phyloP scores from a whole-genome alignment of 2,888 invertebrate genomes.

The Alviniconcha strummeri region DNA sequence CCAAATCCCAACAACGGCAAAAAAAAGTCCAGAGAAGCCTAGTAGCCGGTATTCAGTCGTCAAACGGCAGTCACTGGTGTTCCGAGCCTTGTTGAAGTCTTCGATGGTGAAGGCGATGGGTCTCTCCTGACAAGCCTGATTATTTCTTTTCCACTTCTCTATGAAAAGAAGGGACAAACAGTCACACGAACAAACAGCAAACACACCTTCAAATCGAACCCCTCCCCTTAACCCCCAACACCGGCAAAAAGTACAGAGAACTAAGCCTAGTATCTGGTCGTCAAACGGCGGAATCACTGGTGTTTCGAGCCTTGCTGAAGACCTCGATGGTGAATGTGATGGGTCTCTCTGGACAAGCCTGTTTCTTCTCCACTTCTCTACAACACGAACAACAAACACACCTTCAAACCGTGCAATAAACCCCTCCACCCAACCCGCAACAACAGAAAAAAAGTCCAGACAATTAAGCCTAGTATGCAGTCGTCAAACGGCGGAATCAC shows the following conservation, averaged over 20 bases:
- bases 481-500: background rate
- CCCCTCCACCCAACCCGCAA: background rate
- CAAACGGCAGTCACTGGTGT: background rate
- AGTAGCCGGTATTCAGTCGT: no score
- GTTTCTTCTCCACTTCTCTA: no score
- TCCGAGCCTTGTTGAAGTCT: background rate
- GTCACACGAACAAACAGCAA: no score
- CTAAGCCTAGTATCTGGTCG: no score
- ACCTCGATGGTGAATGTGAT: no score
- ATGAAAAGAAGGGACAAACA: no score
- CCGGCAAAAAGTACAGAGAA: background rate
- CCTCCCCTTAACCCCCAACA: background rate
- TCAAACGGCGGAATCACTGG: no score
- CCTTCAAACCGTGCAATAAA: background rate
- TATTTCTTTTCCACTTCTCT: no score
- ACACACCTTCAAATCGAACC: background rate
- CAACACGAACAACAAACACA: background rate
- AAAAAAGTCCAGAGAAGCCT: background rate
- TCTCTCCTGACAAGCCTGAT: constrained; percentile 17
- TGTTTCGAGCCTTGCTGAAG: no score
- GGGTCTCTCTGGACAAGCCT: no score
- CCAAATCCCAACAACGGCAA: background rate
- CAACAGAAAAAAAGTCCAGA: background rate
- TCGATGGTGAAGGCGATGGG: constrained; percentile 35
- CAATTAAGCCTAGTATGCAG: background rate